phyloP scores from a whole-genome alignment of 2,888 invertebrate species.

The Gari tellinella region DNA sequence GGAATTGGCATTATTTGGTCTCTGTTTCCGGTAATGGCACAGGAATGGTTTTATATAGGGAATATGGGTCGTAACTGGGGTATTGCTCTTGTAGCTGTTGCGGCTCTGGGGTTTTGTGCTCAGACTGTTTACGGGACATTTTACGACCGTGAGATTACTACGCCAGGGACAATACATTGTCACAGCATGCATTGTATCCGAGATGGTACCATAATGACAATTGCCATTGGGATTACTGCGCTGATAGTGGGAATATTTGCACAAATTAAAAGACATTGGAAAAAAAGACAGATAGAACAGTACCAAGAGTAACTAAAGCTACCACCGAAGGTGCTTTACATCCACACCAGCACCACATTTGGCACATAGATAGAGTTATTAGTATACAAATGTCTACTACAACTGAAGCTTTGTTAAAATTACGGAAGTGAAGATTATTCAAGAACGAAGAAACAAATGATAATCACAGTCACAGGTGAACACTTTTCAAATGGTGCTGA shows the following conservation, averaged over 20 bases:
- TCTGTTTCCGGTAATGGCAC: constrained; percentile 42
- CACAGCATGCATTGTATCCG: constrained; percentile 47
- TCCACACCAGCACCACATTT: too few species aligned
- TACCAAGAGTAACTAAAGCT: too few species aligned
- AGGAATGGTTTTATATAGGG: constrained; percentile 47
- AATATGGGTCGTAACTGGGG: constrained; percentile 60
- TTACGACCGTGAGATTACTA: constrained; percentile 35
- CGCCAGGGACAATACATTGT: constrained; percentile 14
- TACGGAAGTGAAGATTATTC: too few species aligned
- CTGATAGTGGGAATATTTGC: constrained; percentile 15
- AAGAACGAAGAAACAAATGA: too few species aligned
- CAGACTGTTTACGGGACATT: constrained; percentile 44
- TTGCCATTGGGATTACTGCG: constrained; percentile 17
- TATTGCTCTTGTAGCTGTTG: constrained; percentile 39
- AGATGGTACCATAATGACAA: constrained; percentile 27
- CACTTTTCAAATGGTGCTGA: too few species aligned
- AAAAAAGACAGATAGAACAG: too few species aligned
- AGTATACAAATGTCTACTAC: too few species aligned
- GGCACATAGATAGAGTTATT: too few species aligned
- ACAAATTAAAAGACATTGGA: constrained; percentile 10
- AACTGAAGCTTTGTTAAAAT: too few species aligned
- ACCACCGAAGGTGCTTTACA: too few species aligned
- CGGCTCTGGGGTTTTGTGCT: constrained; percentile 32
- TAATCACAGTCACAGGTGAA: too few species aligned
- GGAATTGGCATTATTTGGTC: constrained; percentile 52